Conservation (phyloP, 2,888 invertebrate genomes). For the Macrostomum cliftonense region DNA sequence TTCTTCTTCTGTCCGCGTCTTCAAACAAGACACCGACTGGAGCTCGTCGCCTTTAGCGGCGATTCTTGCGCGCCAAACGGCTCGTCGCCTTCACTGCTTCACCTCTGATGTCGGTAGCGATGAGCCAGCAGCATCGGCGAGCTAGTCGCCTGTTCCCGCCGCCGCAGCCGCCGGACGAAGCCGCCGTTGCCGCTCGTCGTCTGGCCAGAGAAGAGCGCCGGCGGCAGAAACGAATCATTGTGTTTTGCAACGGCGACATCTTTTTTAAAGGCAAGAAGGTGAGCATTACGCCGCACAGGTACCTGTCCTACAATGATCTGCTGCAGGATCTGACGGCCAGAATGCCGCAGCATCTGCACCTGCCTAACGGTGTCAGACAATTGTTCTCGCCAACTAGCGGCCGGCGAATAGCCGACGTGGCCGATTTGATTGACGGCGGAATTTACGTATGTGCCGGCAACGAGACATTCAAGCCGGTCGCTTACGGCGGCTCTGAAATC, state of each 20-base stretch:
- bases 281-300: slow-evolving; percentile 32
- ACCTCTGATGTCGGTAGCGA: no score
- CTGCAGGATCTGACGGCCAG: slow-evolving; percentile 33
- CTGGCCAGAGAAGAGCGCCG: no score
- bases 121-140: no score
- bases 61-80: no score
- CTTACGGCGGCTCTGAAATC: slow-evolving; percentile 28
- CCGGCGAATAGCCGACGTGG: slow-evolving; percentile 25
- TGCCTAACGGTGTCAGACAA: slow-evolving; percentile 36
- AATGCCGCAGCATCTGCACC: slow-evolving; percentile 23
- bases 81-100: no score
- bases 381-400: slow-evolving; percentile 31
- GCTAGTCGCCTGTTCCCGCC: no score
- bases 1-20: no score
- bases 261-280: slow-evolving; percentile 34
- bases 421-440: slow-evolving; percentile 28
- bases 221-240: no score
- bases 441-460: slow-evolving; percentile 36
- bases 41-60: no score
- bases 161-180: no score
- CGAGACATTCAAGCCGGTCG: slow-evolving; percentile 31
- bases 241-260: slow-evolving; percentile 33
- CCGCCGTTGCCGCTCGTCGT: no score
- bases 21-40: no score
- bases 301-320: slow-evolving; percentile 28